Evolutionary conservation across 2,888 invertebrate genomes (phyloP).

Genomic region (Choristoneura rosaceana): DNA sequence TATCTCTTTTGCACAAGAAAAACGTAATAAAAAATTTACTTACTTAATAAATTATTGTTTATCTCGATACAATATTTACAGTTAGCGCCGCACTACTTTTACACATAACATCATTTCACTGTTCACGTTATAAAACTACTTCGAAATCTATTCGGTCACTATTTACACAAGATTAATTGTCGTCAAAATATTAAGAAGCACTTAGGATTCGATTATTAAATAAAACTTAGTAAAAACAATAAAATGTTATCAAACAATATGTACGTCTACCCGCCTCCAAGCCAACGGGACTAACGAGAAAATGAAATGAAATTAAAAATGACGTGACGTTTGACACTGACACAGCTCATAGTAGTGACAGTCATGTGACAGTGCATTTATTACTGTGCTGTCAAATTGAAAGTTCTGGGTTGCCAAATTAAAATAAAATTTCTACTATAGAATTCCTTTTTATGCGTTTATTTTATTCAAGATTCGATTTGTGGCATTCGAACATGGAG

Average conservation of each 20-base stretch:
- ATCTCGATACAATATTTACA: slow-evolving; percentile 21
- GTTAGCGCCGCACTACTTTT: neutral
- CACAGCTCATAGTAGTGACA: neutral
- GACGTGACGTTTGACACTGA: neutral
- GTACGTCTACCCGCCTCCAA: slow-evolving; percentile 5
- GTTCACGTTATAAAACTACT: slow-evolving; percentile 8
- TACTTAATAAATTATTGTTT: slow-evolving; percentile 25
- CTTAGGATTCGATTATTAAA: neutral
- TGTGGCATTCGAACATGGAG: too few relatives aligned
- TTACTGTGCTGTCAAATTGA: neutral
- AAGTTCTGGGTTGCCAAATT: neutral
- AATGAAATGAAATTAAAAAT: neutral
- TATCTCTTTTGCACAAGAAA: neutral
- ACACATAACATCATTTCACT: slow-evolving; percentile 32
- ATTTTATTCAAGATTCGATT: too few relatives aligned
- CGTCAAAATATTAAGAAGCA: slow-evolving; percentile 12
- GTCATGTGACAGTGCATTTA: neutral
- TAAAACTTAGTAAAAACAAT: slow-evolving; percentile 3
- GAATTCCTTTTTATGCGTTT: too few relatives aligned
- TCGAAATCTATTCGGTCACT: slow-evolving; percentile 4
- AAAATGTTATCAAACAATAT: neutral
- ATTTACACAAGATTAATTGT: slow-evolving; percentile 11
- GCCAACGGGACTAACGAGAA: neutral
- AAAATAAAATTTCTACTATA: neutral
- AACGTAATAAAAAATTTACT: slow-evolving; percentile 20